Evolutionary conservation across 2,797 vertebrate genomes (phyloP), one percentile per base, ranked within the genome.

Genomic region (Apodemus agrarius): DNA sequence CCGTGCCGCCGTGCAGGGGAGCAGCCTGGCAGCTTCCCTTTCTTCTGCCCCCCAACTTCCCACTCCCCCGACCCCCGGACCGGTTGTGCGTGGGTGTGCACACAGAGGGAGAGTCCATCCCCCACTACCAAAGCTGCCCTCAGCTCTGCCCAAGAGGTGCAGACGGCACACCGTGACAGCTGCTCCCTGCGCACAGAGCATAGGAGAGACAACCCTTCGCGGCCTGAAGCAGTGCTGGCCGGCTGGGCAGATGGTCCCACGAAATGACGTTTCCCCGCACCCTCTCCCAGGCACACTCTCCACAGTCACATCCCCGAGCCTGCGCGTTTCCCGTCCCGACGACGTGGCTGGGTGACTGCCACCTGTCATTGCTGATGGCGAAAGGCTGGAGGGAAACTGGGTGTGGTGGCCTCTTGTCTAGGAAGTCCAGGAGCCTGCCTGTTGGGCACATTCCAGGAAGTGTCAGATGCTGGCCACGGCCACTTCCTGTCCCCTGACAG

Each of bases 401-500:
- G 40, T 67, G 61, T 67, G 49, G 3, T 8, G 31, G 65, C 63
- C 78, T 61, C 57, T 24, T 37, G 16, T 7, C 52, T 49, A 43
- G 79, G 17, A 87, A 83, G 13, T 13, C n/a, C 34, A 46, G 21
- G 76, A 1, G n/a, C n/a, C n/a, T n/a, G 22, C 2, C 0, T 1
- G 0, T 37, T 1, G 24, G 52, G 43, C 31, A 43, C 9, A 43
- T 22, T 63, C 1, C 0, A 1, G 61, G 83, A 54, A 52, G 40
- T 17, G 1, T 82, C 31, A 10, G 34, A n/a, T n/a, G 29, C 63
- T 0, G 0, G 54, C 49, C 63, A 17, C n/a, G 12, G 49, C 3
- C 0, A 40, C 76, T 37, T 94, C 93, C 91, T 43, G 78, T 72
- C 49, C 92, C 16, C 46, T 16, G 43, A 57, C 79, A 63, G 76